Conservation (phyloP, 2,797 vertebrate genomes). For the Rhabdomys pumilio region DNA sequence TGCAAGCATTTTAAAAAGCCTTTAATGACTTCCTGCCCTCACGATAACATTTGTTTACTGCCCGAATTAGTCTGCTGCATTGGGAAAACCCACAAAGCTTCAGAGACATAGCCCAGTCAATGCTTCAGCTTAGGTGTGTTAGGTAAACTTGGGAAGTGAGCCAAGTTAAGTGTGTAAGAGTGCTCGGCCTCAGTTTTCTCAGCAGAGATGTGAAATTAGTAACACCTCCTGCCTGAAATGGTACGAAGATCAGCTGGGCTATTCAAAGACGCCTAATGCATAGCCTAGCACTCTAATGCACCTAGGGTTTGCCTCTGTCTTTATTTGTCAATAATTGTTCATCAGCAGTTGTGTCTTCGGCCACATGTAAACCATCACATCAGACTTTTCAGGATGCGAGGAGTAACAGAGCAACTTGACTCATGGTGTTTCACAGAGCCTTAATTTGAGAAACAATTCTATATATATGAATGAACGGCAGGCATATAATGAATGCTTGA, state of each 20-base stretch:
- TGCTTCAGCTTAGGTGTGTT: neutral
- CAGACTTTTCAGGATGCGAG: conserved; percentile 48
- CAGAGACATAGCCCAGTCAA: neutral
- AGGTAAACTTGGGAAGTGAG: neutral
- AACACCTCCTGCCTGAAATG: neutral
- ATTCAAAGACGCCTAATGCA: neutral
- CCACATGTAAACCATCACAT: neutral
- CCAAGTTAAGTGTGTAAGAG: neutral
- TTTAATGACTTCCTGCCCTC: neutral
- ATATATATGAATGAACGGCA: conserved; percentile 7
- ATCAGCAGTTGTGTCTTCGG: neutral
- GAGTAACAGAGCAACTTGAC: conserved; percentile 54
- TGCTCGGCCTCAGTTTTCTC: conserved; percentile 2
- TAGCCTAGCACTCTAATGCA: neutral
- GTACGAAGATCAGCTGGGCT: neutral
- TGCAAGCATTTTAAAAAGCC: neutral
- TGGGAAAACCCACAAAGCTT: neutral
- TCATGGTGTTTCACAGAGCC: neutral
- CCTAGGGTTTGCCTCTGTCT: neutral
- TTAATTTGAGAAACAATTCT: conserved; percentile 48
- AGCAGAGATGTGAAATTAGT: neutral
- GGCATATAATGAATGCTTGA: conserved; percentile 40
- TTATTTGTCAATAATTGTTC: neutral
- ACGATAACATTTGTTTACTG: neutral
- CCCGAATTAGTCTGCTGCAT: neutral